Conservation (phyloP, 2,797 vertebrate species). For the Loris lydekkerianus region DNA sequence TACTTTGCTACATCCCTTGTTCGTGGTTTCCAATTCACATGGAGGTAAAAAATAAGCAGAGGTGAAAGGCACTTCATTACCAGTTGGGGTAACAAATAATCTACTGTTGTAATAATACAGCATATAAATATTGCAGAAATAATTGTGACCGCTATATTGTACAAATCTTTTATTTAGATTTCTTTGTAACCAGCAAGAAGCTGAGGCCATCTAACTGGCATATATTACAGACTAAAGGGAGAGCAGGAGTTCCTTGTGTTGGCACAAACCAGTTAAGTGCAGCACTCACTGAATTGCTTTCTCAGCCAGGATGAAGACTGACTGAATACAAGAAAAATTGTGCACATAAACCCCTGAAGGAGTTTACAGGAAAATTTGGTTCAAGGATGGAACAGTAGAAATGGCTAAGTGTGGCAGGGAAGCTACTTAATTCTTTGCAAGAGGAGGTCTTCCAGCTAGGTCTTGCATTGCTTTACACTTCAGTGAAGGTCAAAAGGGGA, state of each 20-base stretch:
- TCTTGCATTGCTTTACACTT: not conserved
- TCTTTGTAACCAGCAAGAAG: slow-evolving; percentile 49
- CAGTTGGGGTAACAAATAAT: not conserved
- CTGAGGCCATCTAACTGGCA: not conserved
- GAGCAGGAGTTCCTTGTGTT: not conserved
- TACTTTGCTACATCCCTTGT: not conserved
- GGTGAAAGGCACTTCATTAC: not conserved
- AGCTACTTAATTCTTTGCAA: not conserved
- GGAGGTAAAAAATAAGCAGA: not conserved
- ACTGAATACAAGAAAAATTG: slow-evolving; percentile 24
- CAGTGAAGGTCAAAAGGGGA: not conserved
- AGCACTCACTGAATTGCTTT: slow-evolving; percentile 57
- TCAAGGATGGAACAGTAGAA: not conserved
- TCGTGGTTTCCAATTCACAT: not conserved
- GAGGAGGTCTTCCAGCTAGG: not conserved
- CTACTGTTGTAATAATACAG: not conserved
- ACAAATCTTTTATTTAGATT: not conserved
- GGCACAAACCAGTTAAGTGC: slow-evolving; percentile 20
- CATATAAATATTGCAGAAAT: not conserved
- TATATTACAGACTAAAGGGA: not conserved
- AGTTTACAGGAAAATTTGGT: not conserved
- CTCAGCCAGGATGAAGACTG: not conserved
- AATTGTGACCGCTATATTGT: not conserved
- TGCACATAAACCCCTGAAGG: not conserved
- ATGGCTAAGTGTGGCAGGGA: not conserved